Conservation (phyloP, 2,888 invertebrate genomes). For the Ornithoptera alexandrae region DNA sequence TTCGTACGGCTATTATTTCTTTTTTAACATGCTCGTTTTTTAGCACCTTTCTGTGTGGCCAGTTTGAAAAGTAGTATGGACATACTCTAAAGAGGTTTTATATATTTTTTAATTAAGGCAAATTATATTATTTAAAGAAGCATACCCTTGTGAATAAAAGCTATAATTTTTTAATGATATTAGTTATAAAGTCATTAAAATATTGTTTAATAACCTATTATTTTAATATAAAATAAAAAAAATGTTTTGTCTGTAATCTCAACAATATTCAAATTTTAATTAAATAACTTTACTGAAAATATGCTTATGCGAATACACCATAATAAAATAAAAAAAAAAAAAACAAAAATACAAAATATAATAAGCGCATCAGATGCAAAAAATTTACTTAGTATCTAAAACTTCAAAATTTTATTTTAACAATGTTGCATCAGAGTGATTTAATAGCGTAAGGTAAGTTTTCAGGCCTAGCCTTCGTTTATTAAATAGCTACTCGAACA, state of each 20-base stretch:
- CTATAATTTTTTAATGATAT: too few species aligned
- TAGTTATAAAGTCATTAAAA: too few species aligned
- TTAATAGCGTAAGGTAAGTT: background rate
- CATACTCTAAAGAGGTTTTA: background rate
- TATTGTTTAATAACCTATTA: too few species aligned
- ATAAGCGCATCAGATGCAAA: too few species aligned
- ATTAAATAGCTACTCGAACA: conserved; percentile 17
- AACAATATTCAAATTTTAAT: too few species aligned
- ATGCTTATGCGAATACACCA: too few species aligned
- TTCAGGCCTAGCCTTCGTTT: conserved; percentile 1
- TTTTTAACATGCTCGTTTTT: conserved; percentile 8
- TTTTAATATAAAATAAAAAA: too few species aligned
- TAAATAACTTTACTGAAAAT: too few species aligned
- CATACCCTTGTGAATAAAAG: too few species aligned
- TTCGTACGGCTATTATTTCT: conserved; percentile 26
- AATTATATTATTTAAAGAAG: background rate
- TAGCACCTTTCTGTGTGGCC: background rate
- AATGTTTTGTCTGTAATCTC: too few species aligned
- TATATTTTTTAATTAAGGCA: background rate
- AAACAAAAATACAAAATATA: too few species aligned
- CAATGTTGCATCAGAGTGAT: background rate
- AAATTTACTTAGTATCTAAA: background rate
- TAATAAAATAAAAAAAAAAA: too few species aligned
- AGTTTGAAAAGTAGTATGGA: background rate
- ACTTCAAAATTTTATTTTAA: background rate